Conservation (phyloP, 2,113 vertebrate species). For the Chionodraco myersi region DNA sequence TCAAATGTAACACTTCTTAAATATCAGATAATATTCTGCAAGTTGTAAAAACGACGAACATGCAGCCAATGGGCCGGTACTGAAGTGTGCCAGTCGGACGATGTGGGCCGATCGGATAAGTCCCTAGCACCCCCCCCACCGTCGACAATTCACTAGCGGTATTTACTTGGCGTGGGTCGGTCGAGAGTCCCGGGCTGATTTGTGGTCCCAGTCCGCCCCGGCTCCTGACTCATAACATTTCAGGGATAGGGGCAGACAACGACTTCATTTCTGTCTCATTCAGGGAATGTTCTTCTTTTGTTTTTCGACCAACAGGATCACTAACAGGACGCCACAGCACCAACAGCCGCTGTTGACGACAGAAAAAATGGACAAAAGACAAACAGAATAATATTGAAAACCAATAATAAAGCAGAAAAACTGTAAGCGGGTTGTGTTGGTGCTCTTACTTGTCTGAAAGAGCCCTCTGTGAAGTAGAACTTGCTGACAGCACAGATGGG, state of each 20-base stretch:
- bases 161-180: too few species aligned
- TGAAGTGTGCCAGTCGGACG: too few species aligned
- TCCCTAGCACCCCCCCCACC: too few species aligned
- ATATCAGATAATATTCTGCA: too few species aligned
- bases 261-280: background rate
- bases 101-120: too few species aligned
- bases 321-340: slow-evolving; percentile 15
- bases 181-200: too few species aligned
- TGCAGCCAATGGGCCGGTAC: too few species aligned
- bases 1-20: too few species aligned
- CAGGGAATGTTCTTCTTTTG: background rate
- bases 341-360: slow-evolving; percentile 27
- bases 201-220: background rate
- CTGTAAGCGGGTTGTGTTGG: background rate
- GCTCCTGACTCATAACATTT: background rate
- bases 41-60: too few species aligned
- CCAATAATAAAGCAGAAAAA: too few species aligned
- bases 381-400: background rate
- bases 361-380: background rate
- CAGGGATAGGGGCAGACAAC: background rate
- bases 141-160: too few species aligned
- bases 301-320: background rate
- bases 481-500: slow-evolving; percentile 53
- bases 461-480: slow-evolving; percentile 45
- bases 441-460: slow-evolving; percentile 56